These are phyloP conservation scores for Prinia subflava DNA, from an alignment of 2,113 vertebrate species.

Conservation along the genomic window DNA sequence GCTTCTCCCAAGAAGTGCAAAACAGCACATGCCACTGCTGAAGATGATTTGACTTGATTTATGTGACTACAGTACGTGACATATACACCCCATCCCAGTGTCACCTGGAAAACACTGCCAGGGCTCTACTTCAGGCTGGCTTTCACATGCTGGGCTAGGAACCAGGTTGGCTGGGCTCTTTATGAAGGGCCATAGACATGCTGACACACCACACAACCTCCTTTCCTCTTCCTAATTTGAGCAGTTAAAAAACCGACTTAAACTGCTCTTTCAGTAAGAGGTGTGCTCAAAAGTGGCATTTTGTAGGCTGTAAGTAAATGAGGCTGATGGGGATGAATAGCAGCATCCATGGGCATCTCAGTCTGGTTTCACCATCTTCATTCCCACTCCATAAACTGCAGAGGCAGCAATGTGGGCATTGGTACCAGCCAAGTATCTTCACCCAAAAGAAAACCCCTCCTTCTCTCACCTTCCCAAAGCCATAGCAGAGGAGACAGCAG, in stretches of 20 bases:
- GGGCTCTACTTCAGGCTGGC: not conserved
- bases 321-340: fast-evolving
- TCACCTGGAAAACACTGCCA: not conserved
- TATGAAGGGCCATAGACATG: not conserved
- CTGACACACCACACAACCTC: not conserved
- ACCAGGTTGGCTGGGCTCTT: not conserved
- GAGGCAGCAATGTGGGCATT: not conserved
- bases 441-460: not conserved
- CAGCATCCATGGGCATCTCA: not conserved
- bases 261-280: not conserved
- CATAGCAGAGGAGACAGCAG: not conserved
- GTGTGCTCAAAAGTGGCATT: not conserved
- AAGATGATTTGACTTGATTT: not conserved
- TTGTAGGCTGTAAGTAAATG: not conserved
- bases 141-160: not conserved
- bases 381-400: not conserved
- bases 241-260: not conserved
- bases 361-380: not conserved
- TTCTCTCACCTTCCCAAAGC: not conserved
- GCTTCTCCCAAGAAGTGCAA: not conserved
- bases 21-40: not conserved
- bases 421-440: not conserved
- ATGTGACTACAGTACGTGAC: not conserved
- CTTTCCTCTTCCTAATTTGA: not conserved
- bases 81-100: fast-evolving